phyloP scores from a whole-genome alignment of 2,888 invertebrate species.

The Nephrotoma guestfalica region DNA sequence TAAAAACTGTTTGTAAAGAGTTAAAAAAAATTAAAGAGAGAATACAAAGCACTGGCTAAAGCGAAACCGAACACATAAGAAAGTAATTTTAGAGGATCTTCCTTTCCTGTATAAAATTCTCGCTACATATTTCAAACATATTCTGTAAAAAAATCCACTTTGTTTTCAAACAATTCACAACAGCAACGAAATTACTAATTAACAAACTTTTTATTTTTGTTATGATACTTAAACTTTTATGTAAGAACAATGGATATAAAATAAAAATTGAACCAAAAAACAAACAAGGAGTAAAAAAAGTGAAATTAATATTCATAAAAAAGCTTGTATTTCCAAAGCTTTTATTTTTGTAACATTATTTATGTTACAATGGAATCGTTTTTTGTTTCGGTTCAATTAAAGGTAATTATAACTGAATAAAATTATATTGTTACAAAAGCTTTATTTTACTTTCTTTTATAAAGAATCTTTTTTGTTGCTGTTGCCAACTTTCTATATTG shows the following conservation, averaged over 20 bases:
- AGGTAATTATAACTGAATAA: neutral
- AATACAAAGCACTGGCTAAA: neutral
- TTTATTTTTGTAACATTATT: neutral
- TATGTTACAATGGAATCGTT: neutral
- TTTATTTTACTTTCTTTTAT: neutral
- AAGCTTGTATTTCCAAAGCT: neutral
- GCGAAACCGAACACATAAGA: neutral
- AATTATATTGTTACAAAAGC: neutral
- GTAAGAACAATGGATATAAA: neutral
- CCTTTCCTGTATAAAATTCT: neutral
- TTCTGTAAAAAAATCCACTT: neutral
- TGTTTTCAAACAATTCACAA: neutral
- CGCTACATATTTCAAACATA: neutral
- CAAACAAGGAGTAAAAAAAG: neutral
- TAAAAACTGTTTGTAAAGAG: no score
- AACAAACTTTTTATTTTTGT: neutral
- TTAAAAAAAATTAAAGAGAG: no score
- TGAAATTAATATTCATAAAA: neutral
- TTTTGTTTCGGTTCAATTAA: neutral
- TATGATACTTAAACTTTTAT: neutral
- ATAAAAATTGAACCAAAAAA: neutral
- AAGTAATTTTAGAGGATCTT: neutral
- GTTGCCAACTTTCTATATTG: neutral
- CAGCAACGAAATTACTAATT: neutral
- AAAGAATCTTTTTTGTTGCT: neutral